A percentile compares a stretch with the other conserved stretches of the same genome.
Evolutionary conservation across 30 jellyfish, hydroid and myxozoan species (phyloP).

Genomic region (Mastigias papua): DNA sequence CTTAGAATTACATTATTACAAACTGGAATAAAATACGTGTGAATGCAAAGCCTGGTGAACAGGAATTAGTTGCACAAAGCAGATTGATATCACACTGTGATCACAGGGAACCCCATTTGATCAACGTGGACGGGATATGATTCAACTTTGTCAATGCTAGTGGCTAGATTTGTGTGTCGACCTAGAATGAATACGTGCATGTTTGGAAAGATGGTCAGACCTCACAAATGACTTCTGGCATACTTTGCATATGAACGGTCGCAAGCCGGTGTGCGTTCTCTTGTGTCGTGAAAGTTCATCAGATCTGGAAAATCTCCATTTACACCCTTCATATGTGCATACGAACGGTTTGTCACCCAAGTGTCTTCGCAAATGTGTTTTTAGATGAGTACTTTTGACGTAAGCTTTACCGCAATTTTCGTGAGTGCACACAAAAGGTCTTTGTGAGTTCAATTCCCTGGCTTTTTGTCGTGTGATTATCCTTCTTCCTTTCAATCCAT

Average conservation of each 20-base stretch:
- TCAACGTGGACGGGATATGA: no score
- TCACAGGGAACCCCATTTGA: no score
- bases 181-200: slow-evolving; percentile 53
- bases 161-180: background rate
- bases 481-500: background rate
- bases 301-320: slow-evolving; percentile 81
- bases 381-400: slow-evolving; percentile 78
- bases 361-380: slow-evolving; percentile 80
- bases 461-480: slow-evolving; percentile 37
- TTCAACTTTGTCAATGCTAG: background rate
- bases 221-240: slow-evolving; percentile 73
- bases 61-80: no score
- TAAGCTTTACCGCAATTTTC: slow-evolving; percentile 72
- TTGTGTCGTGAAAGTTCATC: slow-evolving; percentile 84
- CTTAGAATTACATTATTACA: no score
- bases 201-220: slow-evolving; percentile 84
- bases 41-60: no score
- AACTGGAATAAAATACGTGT: no score
- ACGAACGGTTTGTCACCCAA: slow-evolving; percentile 82
- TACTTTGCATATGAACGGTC: slow-evolving; percentile 66
- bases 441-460: slow-evolving; percentile 1
- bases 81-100: no score
- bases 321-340: slow-evolving; percentile 76
- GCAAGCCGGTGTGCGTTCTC: slow-evolving; percentile 82
- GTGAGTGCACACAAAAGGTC: slow-evolving; percentile 75